phyloP scores from a whole-genome alignment of 1,140 invertebrate species.

The Coelopa frigida region DNA sequence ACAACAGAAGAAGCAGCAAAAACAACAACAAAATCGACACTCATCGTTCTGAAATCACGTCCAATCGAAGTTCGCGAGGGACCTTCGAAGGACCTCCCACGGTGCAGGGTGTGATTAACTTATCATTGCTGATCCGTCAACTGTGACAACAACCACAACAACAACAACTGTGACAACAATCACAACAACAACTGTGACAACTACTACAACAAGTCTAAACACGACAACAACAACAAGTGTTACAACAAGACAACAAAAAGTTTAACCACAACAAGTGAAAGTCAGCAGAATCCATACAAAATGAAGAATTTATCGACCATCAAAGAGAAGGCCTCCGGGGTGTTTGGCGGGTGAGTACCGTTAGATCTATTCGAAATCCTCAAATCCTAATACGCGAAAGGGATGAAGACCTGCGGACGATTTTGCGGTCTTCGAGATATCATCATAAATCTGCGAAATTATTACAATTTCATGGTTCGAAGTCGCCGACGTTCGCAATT shows the following conservation, averaged over 20 bases:
- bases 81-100: conserved; percentile 9
- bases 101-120: background rate
- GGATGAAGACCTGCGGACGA: background rate
- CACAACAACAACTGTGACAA: background rate
- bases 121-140: background rate
- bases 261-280: background rate
- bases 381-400: background rate
- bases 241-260: background rate
- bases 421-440: conserved; percentile 1
- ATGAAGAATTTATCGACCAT: conserved; percentile 43
- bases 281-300: too few species aligned
- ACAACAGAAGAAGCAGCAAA: background rate
- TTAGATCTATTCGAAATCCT: background rate
- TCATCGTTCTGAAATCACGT: background rate
- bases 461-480: background rate
- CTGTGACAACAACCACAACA: conserved; percentile 8
- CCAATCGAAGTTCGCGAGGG: background rate
- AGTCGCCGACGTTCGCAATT: conserved; percentile 18
- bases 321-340: conserved; percentile 41
- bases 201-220: background rate
- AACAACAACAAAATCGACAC: background rate
- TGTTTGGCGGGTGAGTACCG: conserved; percentile 40
- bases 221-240: conserved; percentile 6
- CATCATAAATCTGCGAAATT: conserved; percentile 6
- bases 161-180: conserved; percentile 2